These are phyloP conservation scores for Fregetta grallaria DNA, from an alignment of 2,113 vertebrate species.

Conservation along the genomic window DNA sequence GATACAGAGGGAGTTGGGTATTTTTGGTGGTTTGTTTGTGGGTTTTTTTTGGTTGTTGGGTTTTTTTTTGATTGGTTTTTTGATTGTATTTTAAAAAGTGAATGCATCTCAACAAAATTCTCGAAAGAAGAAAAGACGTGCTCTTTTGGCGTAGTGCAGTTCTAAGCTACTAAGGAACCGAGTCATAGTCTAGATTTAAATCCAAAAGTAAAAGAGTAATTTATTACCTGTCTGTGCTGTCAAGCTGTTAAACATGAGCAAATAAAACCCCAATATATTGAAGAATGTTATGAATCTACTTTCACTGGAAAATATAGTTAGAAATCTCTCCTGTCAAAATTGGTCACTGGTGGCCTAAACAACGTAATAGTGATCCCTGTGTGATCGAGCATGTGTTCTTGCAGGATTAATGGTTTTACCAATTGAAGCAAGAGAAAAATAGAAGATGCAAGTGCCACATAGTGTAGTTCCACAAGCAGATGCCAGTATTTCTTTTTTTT, in stretches of 20 bases:
- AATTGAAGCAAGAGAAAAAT: background rate
- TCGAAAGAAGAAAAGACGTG: background rate
- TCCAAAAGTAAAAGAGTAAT: background rate
- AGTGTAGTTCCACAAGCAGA: background rate
- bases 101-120: background rate
- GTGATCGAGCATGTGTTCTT: background rate
- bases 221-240: background rate
- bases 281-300: background rate
- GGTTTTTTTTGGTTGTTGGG: too few species aligned
- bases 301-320: background rate
- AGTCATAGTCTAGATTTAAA: background rate
- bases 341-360: background rate
- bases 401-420: background rate
- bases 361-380: background rate
- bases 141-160: background rate
- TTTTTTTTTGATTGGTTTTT: background rate
- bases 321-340: background rate
- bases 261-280: background rate
- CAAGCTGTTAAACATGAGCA: background rate
- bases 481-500: background rate
- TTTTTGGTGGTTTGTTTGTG: background rate
- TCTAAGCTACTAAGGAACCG: background rate
- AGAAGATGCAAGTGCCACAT: background rate
- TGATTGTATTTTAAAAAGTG: background rate
- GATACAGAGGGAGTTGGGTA: background rate